Evolutionary conservation across 2,888 invertebrate species (phyloP).

Genomic region (Ochropacha duplaris): DNA sequence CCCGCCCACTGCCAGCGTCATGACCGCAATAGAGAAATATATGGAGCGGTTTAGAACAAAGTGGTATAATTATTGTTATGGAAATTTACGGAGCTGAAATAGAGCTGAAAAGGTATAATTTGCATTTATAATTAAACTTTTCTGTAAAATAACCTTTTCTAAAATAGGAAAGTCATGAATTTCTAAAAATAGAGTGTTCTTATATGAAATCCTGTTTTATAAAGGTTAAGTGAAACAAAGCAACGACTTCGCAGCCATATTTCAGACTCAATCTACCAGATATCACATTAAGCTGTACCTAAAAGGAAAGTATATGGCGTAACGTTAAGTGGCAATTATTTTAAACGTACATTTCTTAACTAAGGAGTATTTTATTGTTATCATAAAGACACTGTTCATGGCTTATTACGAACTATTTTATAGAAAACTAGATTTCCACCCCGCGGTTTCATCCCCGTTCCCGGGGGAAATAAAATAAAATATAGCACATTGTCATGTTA

Average conservation of each 20-base stretch:
- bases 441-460: too few species aligned
- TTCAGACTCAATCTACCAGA: background rate
- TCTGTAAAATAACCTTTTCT: background rate
- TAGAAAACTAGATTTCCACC: too few species aligned
- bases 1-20: background rate
- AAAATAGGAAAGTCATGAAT: background rate
- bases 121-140: background rate
- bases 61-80: too few species aligned
- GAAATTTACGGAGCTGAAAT: too few species aligned
- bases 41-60: background rate
- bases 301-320: background rate
- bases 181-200: background rate
- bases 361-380: too few species aligned
- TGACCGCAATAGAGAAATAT: background rate
- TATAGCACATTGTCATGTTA: too few species aligned
- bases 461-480: too few species aligned
- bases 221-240: background rate
- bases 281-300: background rate
- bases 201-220: background rate
- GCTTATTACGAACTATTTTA: too few species aligned
- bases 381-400: too few species aligned
- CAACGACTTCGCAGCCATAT: background rate
- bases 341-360: background rate
- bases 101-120: too few species aligned
- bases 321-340: background rate